Base-by-base conservation (phyloP, 2,888 invertebrate species). In the Plusia festucae region DNA sequence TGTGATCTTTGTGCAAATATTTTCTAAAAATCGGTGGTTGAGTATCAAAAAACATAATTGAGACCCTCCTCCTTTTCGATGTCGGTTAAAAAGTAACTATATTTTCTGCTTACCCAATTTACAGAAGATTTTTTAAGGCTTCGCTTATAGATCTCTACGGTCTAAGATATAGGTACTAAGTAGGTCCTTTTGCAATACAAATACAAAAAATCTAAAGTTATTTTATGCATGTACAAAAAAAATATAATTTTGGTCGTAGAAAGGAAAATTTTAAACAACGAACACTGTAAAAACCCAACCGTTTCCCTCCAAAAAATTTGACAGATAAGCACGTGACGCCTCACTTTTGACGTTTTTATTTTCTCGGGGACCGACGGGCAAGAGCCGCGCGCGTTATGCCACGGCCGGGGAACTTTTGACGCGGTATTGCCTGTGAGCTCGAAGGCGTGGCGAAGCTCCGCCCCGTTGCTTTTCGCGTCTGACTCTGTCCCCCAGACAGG, bases 391-490 rank as follows among this genome's bases (percentile, higher is more conserved):
- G 89, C 90, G 84, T 85, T 84, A 82, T 79, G 89, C 90, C 89
- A 83, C 89, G 85, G 88, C 83, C 88, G 86, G 86, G 81, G 89
- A 90, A 94, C 94, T 93, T 94, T 94, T 94, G 94, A 94, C 93
- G 90, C 90, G 90, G 82, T 82, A 81, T 82, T 86, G 85, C 76
- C 83, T 85, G 85, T 87, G 85, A 88, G 88, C 85, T 87, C 81
- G 90, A 85, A 90, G 93, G 93, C 93, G 94, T 88, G 93, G 93
- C 91, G 53, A 68, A 74, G 86, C 93, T 82, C 93, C 94, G 94
- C 94, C 94, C 93, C 93, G 85, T 92, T 93, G 94, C 94, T 93
- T 92, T 92, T 91, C 91, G 90, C 86, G 71, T 91, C 90, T 91
- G 91, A 90, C 85, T 81, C 83, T 79, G 79, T 82, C 78, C 85